Base-by-base conservation (phyloP, 2,888 invertebrate genomes). In the Drosophila helvetica region DNA sequence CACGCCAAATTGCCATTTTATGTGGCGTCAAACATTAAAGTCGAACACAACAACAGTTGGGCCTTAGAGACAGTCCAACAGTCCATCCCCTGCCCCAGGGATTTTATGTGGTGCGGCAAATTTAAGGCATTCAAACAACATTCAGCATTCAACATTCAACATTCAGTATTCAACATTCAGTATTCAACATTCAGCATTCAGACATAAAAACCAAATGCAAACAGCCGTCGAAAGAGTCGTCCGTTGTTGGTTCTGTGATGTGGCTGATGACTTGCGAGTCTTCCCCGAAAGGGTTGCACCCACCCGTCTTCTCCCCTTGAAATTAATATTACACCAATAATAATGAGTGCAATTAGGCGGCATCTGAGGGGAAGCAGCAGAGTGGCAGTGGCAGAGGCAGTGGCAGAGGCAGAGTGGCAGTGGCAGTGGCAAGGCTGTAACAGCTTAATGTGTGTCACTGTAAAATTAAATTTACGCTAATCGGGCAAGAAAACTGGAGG, bases 401-500 rank as follows among this genome's bases (percentile, higher is more conserved):
- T 22, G 22, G 2, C 22, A 22, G 63, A 30, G 38, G 18, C n/a
- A 33, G 27, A n/a, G 30, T 8, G 30, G 30, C 10, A 38, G 12
- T 19, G 6, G 25, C 25, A 25, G 25, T 25, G 25, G 25, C n/a
- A 7, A 25, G 25, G 30, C 25, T 63, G 75, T 65, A 75, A 74
- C 82, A 82, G 83, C 86, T 83, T 83, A 81, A 84, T 86, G 83
- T 84, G 86, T 80, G 86, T 79, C 84, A 86, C 74, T 80, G 76
- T 64, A 74, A 84, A 86, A 84, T 84, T 83, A 80, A 84, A 86
- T 86, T 84, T 70, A 79, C 79, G 74, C 79, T 86, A 84, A 84
- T 86, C 86, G 79, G 45, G 63, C 64, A 30, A 43, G 42, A 18
- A 48, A 48, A 47, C 48, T 43, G 64, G 54, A 33, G 38, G 38